phyloP scores from a whole-genome alignment of 2,797 vertebrate genomes.

The Chelidonichthys spinosus region DNA sequence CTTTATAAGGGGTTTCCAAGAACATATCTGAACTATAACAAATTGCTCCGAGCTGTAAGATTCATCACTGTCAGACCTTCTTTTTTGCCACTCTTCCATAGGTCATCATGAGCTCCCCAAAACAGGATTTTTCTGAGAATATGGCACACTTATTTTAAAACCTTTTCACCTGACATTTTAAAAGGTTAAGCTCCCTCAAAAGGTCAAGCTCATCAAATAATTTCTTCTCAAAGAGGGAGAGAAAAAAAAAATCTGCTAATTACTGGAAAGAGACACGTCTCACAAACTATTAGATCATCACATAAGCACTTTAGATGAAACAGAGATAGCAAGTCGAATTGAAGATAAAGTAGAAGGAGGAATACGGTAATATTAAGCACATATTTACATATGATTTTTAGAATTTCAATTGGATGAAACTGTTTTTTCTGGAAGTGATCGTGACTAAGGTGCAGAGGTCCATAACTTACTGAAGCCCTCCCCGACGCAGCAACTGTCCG shows the following conservation, averaged over 20 bases:
- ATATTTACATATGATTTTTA: not conserved
- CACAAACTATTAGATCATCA: conserved; percentile 63
- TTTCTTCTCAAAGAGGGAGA: conserved; percentile 68
- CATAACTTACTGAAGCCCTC: not conserved
- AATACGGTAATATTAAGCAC: conserved; percentile 1
- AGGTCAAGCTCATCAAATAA: conserved; percentile 82
- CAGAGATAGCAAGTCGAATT: conserved; percentile 4
- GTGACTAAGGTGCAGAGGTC: not conserved
- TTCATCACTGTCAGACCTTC: conserved; percentile 75
- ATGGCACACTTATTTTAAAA: conserved; percentile 75
- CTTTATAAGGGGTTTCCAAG: conserved; percentile 57
- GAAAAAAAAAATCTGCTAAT: conserved; percentile 64
- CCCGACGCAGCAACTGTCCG: not conserved
- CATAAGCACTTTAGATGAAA: conserved; percentile 38
- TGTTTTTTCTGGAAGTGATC: too few relatives aligned
- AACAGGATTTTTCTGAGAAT: conserved; percentile 70
- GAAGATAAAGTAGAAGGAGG: not conserved
- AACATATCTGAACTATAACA: conserved; percentile 64
- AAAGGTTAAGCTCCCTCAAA: conserved; percentile 83
- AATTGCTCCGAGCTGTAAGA: conserved; percentile 65
- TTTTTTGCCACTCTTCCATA: conserved; percentile 63
- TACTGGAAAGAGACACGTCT: conserved; percentile 51
- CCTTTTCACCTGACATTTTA: conserved; percentile 80
- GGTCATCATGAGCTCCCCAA: conserved; percentile 70
- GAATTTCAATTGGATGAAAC: not conserved